phyloP scores from a whole-genome alignment of 2,797 vertebrate genomes.

The Potorous gilbertii region DNA sequence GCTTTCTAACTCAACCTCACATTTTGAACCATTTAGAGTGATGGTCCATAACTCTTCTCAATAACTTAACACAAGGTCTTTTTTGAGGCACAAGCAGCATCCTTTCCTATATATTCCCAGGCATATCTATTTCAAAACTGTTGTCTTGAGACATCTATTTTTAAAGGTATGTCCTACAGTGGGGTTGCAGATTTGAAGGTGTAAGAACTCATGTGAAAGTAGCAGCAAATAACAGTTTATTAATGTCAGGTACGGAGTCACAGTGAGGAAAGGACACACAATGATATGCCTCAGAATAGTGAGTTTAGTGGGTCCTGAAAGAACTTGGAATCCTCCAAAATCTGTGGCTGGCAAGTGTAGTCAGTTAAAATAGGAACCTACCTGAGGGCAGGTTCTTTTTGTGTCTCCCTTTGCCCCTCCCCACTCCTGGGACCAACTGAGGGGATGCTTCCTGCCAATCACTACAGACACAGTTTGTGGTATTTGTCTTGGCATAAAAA shows the following conservation, averaged over 20 bases:
- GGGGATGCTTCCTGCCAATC: neutral
- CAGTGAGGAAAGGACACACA: neutral
- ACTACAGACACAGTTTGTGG: neutral
- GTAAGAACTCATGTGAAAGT: constrained; percentile 23
- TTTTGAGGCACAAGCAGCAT: constrained; percentile 52
- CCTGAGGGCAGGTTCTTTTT: neutral
- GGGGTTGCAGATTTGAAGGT: constrained; percentile 47
- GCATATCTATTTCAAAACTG: constrained; percentile 46
- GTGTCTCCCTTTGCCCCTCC: neutral
- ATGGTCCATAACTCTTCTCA: neutral
- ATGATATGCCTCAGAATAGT: neutral
- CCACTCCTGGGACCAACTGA: neutral
- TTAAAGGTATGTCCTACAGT: constrained; percentile 55
- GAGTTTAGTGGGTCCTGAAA: neutral
- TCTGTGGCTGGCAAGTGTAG: neutral
- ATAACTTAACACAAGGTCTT: constrained; percentile 1
- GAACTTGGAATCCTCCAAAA: neutral
- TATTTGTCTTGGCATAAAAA: neutral
- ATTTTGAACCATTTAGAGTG: neutral
- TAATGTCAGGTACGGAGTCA: neutral
- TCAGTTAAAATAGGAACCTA: neutral
- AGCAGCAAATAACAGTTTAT: constrained; percentile 43
- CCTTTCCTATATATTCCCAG: constrained; percentile 50
- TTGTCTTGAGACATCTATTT: constrained; percentile 54
- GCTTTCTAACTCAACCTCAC: neutral